These are phyloP conservation scores for Scaptomyza reducta DNA, from an alignment of 2,888 invertebrate genomes.

Conservation along the genomic window DNA sequence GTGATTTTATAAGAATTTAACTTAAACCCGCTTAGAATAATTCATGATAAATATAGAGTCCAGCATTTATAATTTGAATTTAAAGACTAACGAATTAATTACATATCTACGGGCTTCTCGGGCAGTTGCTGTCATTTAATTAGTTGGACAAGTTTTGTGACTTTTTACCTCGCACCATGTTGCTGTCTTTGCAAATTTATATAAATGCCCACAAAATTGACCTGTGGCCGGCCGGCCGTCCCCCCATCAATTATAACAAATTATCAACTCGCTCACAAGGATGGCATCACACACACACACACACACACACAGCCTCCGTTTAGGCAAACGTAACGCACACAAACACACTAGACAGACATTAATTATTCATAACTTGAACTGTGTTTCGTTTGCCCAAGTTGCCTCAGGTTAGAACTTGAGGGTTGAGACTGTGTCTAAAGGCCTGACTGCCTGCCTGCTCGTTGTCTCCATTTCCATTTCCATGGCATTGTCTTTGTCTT, in stretches of 20 bases:
- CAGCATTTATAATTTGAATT: neutral
- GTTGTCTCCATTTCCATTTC: conserved; percentile 52
- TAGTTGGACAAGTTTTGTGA: conserved; percentile 55
- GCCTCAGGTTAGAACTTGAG: conserved; percentile 8
- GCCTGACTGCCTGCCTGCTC: conserved; percentile 6
- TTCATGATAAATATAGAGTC: no score
- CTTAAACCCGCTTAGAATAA: no score
- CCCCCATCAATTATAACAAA: conserved; percentile 77
- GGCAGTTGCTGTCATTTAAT: conserved; percentile 50
- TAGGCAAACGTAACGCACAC: conserved; percentile 5
- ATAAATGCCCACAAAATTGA: conserved; percentile 76
- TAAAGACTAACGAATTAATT: neutral
- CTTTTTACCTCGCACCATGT: conserved; percentile 42
- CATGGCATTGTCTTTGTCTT: conserved; percentile 57
- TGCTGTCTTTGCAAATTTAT: conserved; percentile 69
- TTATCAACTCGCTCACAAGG: conserved; percentile 76
- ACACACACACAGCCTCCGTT: conserved; percentile 34
- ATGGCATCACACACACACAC: conserved; percentile 37
- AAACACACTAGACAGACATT: conserved; percentile 55
- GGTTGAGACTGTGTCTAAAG: conserved; percentile 4
- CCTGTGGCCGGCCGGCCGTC: conserved; percentile 73
- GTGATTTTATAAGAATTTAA: no score
- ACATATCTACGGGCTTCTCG: neutral
- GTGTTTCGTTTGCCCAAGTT: conserved; percentile 37
- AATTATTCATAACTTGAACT: conserved; percentile 76